phyloP scores from a whole-genome alignment of 2,797 vertebrate genomes.

The Danio jaintianensis region DNA sequence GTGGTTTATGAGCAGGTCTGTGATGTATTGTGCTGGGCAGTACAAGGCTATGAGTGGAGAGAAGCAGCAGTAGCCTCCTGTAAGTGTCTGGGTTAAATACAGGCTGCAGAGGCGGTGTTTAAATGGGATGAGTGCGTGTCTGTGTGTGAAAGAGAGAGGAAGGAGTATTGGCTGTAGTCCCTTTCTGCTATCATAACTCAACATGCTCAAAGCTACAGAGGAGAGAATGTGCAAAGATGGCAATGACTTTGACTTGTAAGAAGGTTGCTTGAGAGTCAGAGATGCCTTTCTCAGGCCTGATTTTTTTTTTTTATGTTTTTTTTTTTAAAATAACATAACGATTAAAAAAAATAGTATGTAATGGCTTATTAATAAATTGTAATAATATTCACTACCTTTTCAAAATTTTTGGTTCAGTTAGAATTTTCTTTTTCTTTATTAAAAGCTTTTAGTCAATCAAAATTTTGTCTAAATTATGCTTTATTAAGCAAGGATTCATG shows the following conservation, averaged over 20 bases:
- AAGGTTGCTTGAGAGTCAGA: constrained; percentile 12
- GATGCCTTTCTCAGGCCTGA: neutral
- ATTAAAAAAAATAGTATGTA: too few relatives aligned
- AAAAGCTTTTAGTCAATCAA: too few relatives aligned
- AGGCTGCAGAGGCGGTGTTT: constrained; percentile 26
- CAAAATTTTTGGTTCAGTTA: neutral
- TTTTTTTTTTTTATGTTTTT: too few relatives aligned
- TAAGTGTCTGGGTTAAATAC: constrained; percentile 49
- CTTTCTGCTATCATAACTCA: constrained; percentile 44
- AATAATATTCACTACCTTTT: neutral
- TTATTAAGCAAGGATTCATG: neutral
- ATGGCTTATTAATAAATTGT: neutral
- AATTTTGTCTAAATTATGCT: too few relatives aligned
- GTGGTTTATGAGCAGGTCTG: constrained; percentile 21
- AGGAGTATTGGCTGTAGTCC: constrained; percentile 36
- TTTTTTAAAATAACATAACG: too few relatives aligned
- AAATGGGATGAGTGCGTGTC: constrained; percentile 29
- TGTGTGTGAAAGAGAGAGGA: constrained; percentile 23
- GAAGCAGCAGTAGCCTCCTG: constrained; percentile 10
- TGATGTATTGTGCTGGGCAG: constrained; percentile 34
- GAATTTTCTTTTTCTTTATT: neutral
- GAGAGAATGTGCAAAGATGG: constrained; percentile 9
- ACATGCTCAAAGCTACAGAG: neutral
- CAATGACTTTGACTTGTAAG: constrained; percentile 37
- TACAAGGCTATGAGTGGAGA: constrained; percentile 21